These are phyloP conservation scores for Elgonia sp. DNA, from an alignment of 2,888 invertebrate species.

Conservation along the genomic window DNA sequence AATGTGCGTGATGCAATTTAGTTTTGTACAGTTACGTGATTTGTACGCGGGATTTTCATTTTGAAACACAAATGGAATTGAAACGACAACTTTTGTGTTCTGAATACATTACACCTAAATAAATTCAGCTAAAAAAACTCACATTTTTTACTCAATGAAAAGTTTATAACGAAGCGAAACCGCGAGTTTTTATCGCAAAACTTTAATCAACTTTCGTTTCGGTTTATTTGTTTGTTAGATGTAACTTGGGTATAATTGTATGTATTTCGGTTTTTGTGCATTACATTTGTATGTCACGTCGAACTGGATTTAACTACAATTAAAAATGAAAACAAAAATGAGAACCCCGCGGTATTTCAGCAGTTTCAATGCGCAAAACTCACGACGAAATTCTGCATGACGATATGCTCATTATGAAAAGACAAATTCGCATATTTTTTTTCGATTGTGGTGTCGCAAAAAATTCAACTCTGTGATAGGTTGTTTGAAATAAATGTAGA, in stretches of 20 bases:
- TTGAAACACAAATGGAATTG: constrained; percentile 1
- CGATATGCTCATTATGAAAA: too few relatives aligned
- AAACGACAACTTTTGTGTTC: too few relatives aligned
- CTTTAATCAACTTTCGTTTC: too few relatives aligned
- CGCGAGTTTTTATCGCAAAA: too few relatives aligned
- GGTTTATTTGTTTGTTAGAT: neutral
- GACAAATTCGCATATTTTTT: too few relatives aligned
- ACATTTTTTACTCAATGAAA: too few relatives aligned
- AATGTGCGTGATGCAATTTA: constrained; percentile 32
- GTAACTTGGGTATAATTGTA: neutral
- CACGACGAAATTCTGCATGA: neutral
- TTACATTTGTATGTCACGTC: neutral
- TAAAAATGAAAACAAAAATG: constrained; percentile 1
- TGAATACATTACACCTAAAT: too few relatives aligned
- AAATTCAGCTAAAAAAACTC: too few relatives aligned
- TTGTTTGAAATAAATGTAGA: too few relatives aligned
- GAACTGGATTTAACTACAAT: neutral
- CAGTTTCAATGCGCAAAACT: neutral
- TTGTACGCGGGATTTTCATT: constrained; percentile 32
- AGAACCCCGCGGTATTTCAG: neutral
- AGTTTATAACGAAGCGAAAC: too few relatives aligned
- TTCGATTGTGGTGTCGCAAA: too few relatives aligned
- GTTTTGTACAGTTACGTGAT: constrained; percentile 33
- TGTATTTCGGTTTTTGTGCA: neutral
- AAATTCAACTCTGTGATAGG: too few relatives aligned